Percentiles rank a stretch among this genome's conserved stretches.
Evolutionary conservation across 2,797 vertebrate species (phyloP).

Genomic region (Garrulus glandarius): DNA sequence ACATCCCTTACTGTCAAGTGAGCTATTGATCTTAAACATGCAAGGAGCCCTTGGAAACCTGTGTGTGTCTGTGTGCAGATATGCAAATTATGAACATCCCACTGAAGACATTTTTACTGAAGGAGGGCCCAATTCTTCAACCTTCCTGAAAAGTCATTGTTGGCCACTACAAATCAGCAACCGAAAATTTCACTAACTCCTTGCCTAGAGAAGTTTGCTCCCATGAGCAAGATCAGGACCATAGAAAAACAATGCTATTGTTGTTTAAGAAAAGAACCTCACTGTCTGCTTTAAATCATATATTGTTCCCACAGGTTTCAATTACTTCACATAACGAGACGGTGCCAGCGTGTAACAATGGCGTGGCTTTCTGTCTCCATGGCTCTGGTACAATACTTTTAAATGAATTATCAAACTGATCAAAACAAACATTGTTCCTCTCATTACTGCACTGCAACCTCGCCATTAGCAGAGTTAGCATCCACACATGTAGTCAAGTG

Average conservation of each 20-base stretch:
- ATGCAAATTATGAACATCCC: background rate
- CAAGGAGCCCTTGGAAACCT: background rate
- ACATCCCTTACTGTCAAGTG: background rate
- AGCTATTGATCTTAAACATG: background rate
- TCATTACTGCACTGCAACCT: background rate
- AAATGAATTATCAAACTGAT: constrained; percentile 11
- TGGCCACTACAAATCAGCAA: background rate
- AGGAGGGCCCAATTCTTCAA: background rate
- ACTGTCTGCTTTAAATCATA: constrained; percentile 47
- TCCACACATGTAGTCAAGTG: background rate
- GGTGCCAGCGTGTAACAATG: constrained; percentile 33
- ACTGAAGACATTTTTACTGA: background rate
- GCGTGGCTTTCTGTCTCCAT: background rate
- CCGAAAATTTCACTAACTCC: background rate
- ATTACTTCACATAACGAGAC: background rate
- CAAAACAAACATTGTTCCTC: constrained; percentile 14
- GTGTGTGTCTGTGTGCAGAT: background rate
- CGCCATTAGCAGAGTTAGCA: background rate
- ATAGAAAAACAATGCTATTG: constrained; percentile 21
- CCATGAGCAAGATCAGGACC: background rate
- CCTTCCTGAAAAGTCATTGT: background rate
- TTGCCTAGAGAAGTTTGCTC: background rate
- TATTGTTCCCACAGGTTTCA: constrained; percentile 64
- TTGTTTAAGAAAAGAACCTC: constrained; percentile 46
- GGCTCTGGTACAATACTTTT: constrained; percentile 17